Evolutionary conservation across 1,140 invertebrate genomes (phyloP).

Genomic region (Eriosoma lanigerum): DNA sequence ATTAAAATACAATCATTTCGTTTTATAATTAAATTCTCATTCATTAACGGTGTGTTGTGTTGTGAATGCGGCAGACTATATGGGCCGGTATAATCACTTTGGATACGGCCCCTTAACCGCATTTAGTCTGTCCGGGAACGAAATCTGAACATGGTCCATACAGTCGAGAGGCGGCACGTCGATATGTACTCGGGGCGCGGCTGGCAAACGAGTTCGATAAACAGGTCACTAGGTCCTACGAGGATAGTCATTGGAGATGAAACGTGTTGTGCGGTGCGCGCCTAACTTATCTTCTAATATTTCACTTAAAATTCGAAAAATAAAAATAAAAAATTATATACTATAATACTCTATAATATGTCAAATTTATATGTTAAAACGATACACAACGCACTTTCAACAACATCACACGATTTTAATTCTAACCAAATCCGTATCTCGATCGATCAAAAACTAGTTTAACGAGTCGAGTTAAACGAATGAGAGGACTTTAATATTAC

Average conservation of each 20-base stretch:
- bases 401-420: no score
- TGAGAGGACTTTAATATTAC: no score
- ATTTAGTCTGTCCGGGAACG: background rate
- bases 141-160: background rate
- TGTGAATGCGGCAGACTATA: background rate
- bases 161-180: background rate
- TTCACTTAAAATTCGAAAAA: background rate
- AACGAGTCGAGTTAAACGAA: no score
- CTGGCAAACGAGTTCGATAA: conserved; percentile 33
- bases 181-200: background rate
- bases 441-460: no score
- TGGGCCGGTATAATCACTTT: background rate
- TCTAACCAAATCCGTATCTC: no score
- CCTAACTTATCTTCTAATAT: background rate
- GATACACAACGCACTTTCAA: no score
- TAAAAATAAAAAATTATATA: no score
- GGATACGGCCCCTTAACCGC: conserved; percentile 23
- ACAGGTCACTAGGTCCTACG: conserved; percentile 42
- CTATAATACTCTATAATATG: no score
- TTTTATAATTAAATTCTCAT: no score
- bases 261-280: background rate
- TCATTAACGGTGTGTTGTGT: no score
- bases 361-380: no score
- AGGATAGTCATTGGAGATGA: conserved; percentile 1
- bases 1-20: no score